phyloP scores from a whole-genome alignment of 2,797 vertebrate genomes.

The Trachops cirrhosus region DNA sequence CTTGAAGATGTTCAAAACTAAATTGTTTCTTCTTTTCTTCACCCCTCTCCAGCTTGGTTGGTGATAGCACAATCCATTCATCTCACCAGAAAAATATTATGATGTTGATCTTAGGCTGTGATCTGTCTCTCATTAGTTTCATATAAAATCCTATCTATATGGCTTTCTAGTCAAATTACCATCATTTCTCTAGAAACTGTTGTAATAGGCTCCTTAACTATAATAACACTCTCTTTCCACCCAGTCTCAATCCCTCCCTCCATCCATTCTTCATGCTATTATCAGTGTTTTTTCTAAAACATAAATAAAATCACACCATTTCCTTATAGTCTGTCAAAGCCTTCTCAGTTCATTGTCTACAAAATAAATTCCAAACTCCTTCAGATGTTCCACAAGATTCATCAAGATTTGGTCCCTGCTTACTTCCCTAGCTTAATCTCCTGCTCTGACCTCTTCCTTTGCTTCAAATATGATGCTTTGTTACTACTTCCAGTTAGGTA shows the following conservation, averaged over 20 bases:
- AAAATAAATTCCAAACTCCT: neutral
- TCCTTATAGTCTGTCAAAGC: neutral
- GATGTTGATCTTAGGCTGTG: neutral
- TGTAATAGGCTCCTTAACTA: neutral
- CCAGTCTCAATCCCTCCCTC: neutral
- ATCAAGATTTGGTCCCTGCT: neutral
- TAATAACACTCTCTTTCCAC: neutral
- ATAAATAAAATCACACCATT: neutral
- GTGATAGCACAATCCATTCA: neutral
- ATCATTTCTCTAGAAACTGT: neutral
- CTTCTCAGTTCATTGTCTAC: neutral
- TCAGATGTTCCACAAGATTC: neutral
- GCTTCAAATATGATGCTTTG: neutral
- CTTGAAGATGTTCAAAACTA: neutral
- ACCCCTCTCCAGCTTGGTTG: neutral
- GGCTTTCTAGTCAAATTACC: neutral
- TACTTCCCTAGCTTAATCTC: neutral
- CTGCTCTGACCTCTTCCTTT: neutral
- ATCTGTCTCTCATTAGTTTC: neutral
- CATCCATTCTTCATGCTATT: neutral
- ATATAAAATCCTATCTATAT: neutral
- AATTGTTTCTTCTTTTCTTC: neutral
- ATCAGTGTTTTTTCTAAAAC: neutral
- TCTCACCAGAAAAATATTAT: neutral
- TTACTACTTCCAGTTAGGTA: neutral